Evolutionary conservation across 2,888 invertebrate species (phyloP).

Genomic region (Tiliacea citrago): DNA sequence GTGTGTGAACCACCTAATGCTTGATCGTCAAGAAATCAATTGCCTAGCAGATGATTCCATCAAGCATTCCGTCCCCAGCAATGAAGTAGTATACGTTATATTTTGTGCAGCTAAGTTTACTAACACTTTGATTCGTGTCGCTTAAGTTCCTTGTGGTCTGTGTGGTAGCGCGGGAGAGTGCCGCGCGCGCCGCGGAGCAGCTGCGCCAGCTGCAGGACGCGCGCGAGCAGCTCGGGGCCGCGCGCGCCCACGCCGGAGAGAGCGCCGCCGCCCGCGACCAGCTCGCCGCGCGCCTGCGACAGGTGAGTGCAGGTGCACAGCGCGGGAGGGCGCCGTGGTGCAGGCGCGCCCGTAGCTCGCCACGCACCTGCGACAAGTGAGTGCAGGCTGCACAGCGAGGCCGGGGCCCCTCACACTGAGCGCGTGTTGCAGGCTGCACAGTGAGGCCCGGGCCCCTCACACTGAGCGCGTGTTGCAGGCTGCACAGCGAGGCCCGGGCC

Average conservation of each 20-base stretch:
- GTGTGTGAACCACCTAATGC: too few relatives aligned
- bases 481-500: too few relatives aligned
- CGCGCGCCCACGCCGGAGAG: conserved; percentile 58
- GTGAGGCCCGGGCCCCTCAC: neutral
- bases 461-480: too few relatives aligned
- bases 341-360: conserved; percentile 41
- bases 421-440: conserved; percentile 50
- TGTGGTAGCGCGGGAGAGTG: conserved; percentile 6
- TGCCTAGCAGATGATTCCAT: too few relatives aligned
- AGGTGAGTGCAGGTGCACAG: conserved; percentile 1
- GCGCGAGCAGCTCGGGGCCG: conserved; percentile 57
- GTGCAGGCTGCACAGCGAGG: neutral
- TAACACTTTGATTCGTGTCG: neutral
- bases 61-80: too few relatives aligned
- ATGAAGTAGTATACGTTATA: too few relatives aligned
- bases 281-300: conserved; percentile 25
- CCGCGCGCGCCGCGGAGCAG: conserved; percentile 53
- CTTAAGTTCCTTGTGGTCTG: neutral
- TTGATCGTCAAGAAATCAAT: too few relatives aligned
- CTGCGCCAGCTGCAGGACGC: conserved; percentile 68
- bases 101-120: too few relatives aligned
- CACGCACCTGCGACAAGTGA: conserved; percentile 18
- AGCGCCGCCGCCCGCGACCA: conserved; percentile 55
- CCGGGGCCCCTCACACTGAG: neutral
- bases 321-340: neutral